Conservation (phyloP, 2,888 invertebrate genomes). For the Oligia fasciuncula region DNA sequence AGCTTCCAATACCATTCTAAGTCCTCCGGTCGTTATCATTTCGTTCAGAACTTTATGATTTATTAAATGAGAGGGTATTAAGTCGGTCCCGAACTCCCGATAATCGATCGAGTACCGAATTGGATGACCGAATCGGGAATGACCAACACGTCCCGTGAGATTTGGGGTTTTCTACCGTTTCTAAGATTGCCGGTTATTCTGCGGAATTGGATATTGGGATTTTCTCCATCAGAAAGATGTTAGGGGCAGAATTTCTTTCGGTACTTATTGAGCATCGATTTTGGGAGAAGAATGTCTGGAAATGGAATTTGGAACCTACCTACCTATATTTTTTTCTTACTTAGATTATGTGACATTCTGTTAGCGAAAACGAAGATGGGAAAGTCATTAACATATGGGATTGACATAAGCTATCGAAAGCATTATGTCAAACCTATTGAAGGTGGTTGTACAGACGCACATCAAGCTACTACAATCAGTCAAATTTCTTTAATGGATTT, state of each 20-base stretch:
- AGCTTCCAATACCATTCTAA: slow-evolving; percentile 21
- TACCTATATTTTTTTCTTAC: too few relatives aligned
- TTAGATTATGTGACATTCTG: too few relatives aligned
- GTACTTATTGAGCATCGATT: slow-evolving; percentile 45
- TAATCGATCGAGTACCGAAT: slow-evolving; percentile 55
- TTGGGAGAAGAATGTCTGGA: too few relatives aligned
- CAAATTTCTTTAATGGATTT: too few relatives aligned
- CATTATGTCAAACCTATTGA: background rate
- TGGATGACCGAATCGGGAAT: slow-evolving; percentile 47
- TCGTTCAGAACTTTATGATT: slow-evolving; percentile 47
- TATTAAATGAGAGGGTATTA: slow-evolving; percentile 42
- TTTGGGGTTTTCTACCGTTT: slow-evolving; percentile 37
- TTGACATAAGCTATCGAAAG: background rate
- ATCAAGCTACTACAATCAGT: too few relatives aligned
- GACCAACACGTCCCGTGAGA: slow-evolving; percentile 46
- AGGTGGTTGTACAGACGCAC: too few relatives aligned
- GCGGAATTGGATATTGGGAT: slow-evolving; percentile 51
- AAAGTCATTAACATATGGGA: background rate
- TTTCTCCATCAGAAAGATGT: slow-evolving; percentile 32
- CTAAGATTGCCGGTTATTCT: slow-evolving; percentile 54
- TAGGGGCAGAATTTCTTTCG: slow-evolving; percentile 21
- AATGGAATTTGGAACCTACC: too few relatives aligned
- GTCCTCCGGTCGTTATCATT: slow-evolving; percentile 19
- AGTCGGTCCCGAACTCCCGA: slow-evolving; percentile 36
- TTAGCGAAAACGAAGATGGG: background rate